These are phyloP conservation scores for Agrotis segetum DNA, from an alignment of 2,888 invertebrate species.

Conservation along the genomic window DNA sequence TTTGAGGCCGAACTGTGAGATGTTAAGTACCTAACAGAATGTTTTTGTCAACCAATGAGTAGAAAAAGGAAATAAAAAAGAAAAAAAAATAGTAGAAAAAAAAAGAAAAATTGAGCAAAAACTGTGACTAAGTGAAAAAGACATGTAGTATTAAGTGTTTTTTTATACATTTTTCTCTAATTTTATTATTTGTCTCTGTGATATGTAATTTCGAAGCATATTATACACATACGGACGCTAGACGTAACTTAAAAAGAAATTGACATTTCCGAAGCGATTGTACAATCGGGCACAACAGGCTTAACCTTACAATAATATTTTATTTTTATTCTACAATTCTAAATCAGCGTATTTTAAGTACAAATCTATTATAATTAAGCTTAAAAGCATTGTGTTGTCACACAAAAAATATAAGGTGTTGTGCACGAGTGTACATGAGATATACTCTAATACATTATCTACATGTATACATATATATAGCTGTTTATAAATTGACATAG, in stretches of 20 bases:
- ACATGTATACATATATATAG: conserved; percentile 61
- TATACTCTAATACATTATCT: conserved; percentile 59
- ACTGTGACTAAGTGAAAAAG: conserved; percentile 68
- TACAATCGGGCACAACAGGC: conserved; percentile 79
- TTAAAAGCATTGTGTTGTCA: conserved; percentile 78
- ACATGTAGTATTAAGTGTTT: conserved; percentile 67
- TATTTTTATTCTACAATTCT: conserved; percentile 65
- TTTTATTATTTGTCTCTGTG: conserved; percentile 88
- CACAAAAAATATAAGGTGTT: conserved; percentile 78
- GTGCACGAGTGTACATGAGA: conserved; percentile 80
- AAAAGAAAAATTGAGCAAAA: conserved; percentile 69
- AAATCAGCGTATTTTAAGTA: conserved; percentile 75
- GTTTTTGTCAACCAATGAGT: conserved; percentile 60
- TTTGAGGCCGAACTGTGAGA: conserved; percentile 49
- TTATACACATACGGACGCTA: conserved; percentile 61
- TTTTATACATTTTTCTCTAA: conserved; percentile 61
- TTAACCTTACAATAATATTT: conserved; percentile 65
- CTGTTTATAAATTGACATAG: conserved; percentile 67
- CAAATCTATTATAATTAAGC: conserved; percentile 78
- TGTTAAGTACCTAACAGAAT: conserved; percentile 59
- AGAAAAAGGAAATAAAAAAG: conserved; percentile 53
- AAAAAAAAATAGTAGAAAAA: conserved; percentile 55
- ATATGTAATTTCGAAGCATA: conserved; percentile 85
- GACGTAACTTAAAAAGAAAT: conserved; percentile 58
- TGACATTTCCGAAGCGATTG: conserved; percentile 71